Evolutionary conservation across 2,888 invertebrate species (phyloP), one percentile per base, ranked within the genome.

Genomic region (Torymus aiolomorphi): DNA sequence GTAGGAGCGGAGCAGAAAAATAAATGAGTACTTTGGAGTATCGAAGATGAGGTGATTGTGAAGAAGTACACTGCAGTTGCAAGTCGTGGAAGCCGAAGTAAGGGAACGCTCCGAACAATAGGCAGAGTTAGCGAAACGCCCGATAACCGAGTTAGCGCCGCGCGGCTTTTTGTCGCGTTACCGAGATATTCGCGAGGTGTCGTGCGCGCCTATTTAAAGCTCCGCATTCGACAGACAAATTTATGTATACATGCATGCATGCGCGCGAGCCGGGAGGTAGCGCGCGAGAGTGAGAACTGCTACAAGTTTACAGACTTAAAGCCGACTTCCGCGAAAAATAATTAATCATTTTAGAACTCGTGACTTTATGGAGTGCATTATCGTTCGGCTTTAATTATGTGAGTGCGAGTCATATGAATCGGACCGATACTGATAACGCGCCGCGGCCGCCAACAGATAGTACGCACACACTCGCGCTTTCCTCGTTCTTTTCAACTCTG

Each of bases 261-360:
- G 42, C 42, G 42, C 1, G 42, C 42, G 42, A 42, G 42, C 5
- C 8, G 5, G 42, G 42, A 42, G 42, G 8, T 42, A 42, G 31
- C 3, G 31, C 31, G 31, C 31, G 4, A 31, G 31, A 2, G 42
- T 42, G 8, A 42, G 42, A 42, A 42, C 42, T 42, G 16, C 2
- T 4, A 4, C 24, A 57, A 56, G 8, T n/a, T 31, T 42, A 71
- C 20, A 49, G n/a, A 18, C 71, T 42, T 42, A 18, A 51, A n/a
- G 11, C 24, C 13, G 4, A 20, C 59, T 76, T 80, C 57, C 71
- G 76, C 42, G 61, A 73, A 72, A 73, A 77, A 80, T 69, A 65
- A 74, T 70, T 74, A 77, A 77, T 77, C 77, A 70, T 12, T 56
- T 11, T 16, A 61, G n/a, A 73, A 14, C 73, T 65, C 73, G 80